These are phyloP conservation scores for Stenurella melanura DNA, from an alignment of 2,888 invertebrate genomes.

Conservation along the genomic window DNA sequence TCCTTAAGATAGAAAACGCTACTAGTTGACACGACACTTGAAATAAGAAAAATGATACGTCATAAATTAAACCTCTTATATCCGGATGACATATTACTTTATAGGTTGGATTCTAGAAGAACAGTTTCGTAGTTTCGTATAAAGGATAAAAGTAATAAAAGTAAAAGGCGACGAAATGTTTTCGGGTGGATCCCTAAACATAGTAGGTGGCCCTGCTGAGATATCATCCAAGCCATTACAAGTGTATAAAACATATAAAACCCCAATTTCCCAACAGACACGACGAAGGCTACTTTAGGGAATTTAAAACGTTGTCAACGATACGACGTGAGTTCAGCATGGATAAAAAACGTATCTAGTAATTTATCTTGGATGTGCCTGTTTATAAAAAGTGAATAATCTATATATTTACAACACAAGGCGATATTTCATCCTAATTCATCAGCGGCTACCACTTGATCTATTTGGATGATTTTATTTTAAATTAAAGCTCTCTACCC, in stretches of 20 bases:
- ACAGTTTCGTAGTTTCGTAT: conserved; percentile 1
- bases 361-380: too few species aligned
- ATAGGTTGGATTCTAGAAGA: background rate
- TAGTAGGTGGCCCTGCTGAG: conserved; percentile 7
- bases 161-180: conserved; percentile 4
- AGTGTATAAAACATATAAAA: conserved; percentile 7
- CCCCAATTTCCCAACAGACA: conserved; percentile 1
- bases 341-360: background rate
- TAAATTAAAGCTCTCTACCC: too few species aligned
- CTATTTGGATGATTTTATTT: too few species aligned
- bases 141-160: conserved; percentile 4
- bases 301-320: background rate
- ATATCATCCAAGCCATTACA: conserved; percentile 3
- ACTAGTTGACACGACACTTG: background rate
- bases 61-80: background rate
- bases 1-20: background rate
- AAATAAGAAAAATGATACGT: background rate
- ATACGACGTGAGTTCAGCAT: background rate
- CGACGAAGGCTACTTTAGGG: conserved; percentile 2
- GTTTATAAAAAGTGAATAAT: too few species aligned
- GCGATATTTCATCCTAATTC: too few species aligned
- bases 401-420: too few species aligned
- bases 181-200: background rate
- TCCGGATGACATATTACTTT: background rate
- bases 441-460: too few species aligned